phyloP scores from a whole-genome alignment of 2,797 vertebrate genomes.

The Enoplosus armatus region DNA sequence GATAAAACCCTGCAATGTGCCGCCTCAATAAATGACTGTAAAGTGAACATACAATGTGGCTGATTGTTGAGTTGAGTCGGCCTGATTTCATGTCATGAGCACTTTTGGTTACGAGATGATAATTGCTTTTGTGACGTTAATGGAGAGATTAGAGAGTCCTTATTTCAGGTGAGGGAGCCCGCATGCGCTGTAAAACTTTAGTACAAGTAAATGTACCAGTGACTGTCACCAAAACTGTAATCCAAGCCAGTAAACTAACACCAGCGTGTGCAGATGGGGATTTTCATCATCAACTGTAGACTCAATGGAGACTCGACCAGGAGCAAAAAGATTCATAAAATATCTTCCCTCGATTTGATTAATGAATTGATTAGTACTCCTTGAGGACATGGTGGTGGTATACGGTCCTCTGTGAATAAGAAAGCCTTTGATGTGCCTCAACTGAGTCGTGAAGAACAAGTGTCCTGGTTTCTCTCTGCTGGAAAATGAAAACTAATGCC shows the following conservation, averaged over 20 bases:
- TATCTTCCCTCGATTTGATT: background rate
- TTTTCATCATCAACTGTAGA: background rate
- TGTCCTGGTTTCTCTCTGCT: constrained; percentile 43
- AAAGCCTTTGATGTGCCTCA: constrained; percentile 26
- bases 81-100: background rate
- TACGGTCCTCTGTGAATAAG: background rate
- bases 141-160: background rate
- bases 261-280: background rate
- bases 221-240: background rate
- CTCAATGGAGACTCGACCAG: no score
- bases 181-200: background rate
- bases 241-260: background rate
- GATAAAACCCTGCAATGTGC: background rate
- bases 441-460: constrained; percentile 4
- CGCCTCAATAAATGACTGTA: background rate
- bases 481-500: constrained; percentile 48
- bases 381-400: background rate
- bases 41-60: background rate
- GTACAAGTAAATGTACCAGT: background rate
- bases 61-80: background rate
- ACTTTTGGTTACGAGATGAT: background rate
- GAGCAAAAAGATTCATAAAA: background rate
- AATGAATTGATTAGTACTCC: background rate
- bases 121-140: background rate
- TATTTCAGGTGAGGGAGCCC: background rate